phyloP scores from a whole-genome alignment of 2,797 vertebrate genomes.

The Gymnodraco acuticeps region DNA sequence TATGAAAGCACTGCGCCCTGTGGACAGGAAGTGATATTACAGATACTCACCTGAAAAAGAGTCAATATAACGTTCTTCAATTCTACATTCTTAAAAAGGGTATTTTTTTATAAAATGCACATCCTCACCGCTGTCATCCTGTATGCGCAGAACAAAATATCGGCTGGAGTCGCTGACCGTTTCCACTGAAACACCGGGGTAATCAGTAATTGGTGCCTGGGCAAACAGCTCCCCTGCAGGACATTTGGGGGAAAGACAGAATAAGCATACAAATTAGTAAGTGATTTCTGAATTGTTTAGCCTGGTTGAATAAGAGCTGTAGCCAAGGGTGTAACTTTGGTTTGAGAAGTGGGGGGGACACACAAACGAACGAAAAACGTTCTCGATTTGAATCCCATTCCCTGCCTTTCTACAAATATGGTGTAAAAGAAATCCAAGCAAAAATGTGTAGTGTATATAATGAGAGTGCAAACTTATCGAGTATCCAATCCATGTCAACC shows the following conservation, averaged over 20 bases:
- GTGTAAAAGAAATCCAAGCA: too few relatives aligned
- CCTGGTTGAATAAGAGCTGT: background rate
- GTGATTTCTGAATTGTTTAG: too few relatives aligned
- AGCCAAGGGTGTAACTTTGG: too few relatives aligned
- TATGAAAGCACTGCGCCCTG: constrained; percentile 95
- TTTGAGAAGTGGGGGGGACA: too few relatives aligned
- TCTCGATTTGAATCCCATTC: too few relatives aligned
- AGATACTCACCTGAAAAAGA: background rate
- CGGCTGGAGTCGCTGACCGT: constrained; percentile 95
- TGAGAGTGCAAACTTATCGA: too few relatives aligned
- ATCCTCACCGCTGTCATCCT: constrained; percentile 91
- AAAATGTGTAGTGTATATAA: too few relatives aligned
- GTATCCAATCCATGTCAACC: too few relatives aligned
- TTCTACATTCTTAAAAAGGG: background rate
- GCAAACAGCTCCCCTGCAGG: constrained; percentile 92
- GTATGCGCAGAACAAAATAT: constrained; percentile 95
- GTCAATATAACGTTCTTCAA: background rate
- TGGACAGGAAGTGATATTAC: background rate
- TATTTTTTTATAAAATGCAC: background rate
- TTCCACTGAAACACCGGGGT: constrained; percentile 91
- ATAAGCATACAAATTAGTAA: too few relatives aligned
- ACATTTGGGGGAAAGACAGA: constrained; percentile 2
- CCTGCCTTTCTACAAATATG: too few relatives aligned
- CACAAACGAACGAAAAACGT: too few relatives aligned
- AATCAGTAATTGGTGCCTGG: constrained; percentile 92